Evolutionary conservation across 1,140 invertebrate genomes (phyloP).

Genomic region (Phenacoccus solenopsis): DNA sequence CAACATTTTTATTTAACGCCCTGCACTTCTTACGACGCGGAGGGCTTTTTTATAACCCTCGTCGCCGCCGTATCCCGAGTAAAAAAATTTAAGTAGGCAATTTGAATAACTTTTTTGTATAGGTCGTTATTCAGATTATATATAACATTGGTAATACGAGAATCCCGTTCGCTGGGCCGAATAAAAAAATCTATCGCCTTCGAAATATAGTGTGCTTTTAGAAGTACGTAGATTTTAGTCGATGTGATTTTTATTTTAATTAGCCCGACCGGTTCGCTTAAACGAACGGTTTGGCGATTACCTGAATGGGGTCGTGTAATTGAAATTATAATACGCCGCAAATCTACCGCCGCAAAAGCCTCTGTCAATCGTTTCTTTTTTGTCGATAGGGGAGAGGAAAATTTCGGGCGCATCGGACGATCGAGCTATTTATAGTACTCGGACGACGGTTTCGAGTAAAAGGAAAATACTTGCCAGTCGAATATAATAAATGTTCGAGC

Average conservation of each 20-base stretch:
- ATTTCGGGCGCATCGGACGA: not conserved
- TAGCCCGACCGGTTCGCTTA: not conserved
- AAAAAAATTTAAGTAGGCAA: constrained; percentile 3
- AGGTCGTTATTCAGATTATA: not conserved
- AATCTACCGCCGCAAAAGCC: not conserved
- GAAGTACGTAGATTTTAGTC: not conserved
- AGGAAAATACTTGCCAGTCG: not conserved
- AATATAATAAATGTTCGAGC: not conserved
- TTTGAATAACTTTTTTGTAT: not conserved
- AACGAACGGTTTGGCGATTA: not conserved
- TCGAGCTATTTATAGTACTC: too few relatives aligned
- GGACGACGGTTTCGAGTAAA: not conserved
- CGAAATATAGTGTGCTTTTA: not conserved
- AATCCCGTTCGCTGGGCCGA: not conserved
- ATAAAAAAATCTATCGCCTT: not conserved
- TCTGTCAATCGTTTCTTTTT: not conserved
- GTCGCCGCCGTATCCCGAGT: not conserved
- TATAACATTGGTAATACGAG: not conserved
- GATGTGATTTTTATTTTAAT: not conserved
- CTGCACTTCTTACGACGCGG: not conserved
- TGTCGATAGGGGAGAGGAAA: not conserved
- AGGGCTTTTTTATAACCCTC: not conserved
- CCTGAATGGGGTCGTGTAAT: too few relatives aligned
- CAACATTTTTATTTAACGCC: not conserved
- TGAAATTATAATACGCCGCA: not conserved